Base-by-base conservation (phyloP, 2,888 invertebrate genomes). In the Halictus ligatus region DNA sequence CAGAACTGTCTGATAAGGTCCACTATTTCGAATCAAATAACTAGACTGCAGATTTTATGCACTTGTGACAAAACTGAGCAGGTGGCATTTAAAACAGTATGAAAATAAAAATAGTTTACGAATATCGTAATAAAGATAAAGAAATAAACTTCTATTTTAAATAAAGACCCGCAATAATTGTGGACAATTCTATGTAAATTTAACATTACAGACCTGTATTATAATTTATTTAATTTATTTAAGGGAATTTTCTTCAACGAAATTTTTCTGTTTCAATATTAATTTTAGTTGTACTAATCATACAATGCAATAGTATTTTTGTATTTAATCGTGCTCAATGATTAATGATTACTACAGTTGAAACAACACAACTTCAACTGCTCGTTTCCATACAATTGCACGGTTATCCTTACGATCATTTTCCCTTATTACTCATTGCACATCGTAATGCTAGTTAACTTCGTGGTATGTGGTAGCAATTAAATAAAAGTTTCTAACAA, bases 341-440 rank as follows among this genome's bases (percentile, higher is more conserved):
- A n/a, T n/a, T 58, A n/a, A n/a, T 10, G n/a, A n/a, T n/a, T 58
- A 58, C n/a, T 58, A 21, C 21, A 58, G 25, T 13, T 12, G 13
- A 7, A 25, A 7, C 29, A 29, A 64, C 15, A 60, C 25, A 60
- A n/a, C n/a, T n/a, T 58, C 5, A n/a, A 15, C 64, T 6, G 29
- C 25, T 29, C 64, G 25, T 64, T 64, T 64, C 13, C 21, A 64
- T 15, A 64, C 2, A 29, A 29, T 67, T 21, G 10, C 67, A 18
- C 8, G 18, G 18, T 35, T 77, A 77, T 73, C 54, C 46, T 29
- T 35, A 67, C 76, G 67, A 69, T 84, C 84, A 74, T 81, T 81
- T 72, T 84, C 73, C 64, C 84, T 73, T 81, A 76, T 84, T 84
- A 74, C 67, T 46, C 76, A 67, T 21, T 54, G 73, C 77, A 81